A percentile compares a stretch with the other conserved stretches of the same genome.
Conservation (phyloP, 2,113 vertebrate species). For the Odocoileus virginianus region DNA sequence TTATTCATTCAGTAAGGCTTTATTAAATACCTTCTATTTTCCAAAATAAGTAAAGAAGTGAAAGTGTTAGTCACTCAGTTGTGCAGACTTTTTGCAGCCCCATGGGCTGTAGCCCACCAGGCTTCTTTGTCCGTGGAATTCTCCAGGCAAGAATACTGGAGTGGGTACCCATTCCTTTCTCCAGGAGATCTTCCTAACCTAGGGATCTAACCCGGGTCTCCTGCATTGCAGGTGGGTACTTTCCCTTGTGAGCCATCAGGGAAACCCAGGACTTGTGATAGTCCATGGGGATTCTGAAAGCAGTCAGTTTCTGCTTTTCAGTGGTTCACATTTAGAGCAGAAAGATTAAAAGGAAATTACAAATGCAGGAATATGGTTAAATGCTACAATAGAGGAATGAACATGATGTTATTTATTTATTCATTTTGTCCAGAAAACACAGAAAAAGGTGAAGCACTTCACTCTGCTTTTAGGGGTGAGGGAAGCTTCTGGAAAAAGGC, state of each 20-base stretch:
- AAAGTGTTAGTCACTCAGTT: not conserved
- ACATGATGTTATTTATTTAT: not conserved
- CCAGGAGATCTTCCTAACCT: not conserved
- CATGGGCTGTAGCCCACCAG: not conserved
- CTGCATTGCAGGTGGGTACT: not conserved
- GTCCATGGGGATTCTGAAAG: not conserved
- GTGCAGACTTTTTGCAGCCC: not conserved
- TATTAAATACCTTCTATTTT: not conserved
- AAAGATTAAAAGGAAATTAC: not conserved
- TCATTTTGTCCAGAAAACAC: not conserved
- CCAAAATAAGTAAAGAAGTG: not conserved
- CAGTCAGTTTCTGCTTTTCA: not conserved
- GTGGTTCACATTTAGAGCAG: not conserved
- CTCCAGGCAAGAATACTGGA: not conserved
- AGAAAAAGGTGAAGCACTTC: not conserved
- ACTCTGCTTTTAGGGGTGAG: not conserved
- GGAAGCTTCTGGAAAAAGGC: not conserved
- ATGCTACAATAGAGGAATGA: not conserved
- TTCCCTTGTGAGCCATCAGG: not conserved
- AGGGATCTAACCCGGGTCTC: not conserved
- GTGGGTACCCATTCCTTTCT: not conserved
- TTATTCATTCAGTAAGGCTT: not conserved
- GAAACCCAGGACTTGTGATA: not conserved
- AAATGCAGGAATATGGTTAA: not conserved
- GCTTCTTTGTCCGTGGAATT: not conserved